Evolutionary conservation across 2,113 vertebrate species (phyloP), one percentile per base, ranked within the genome.

Genomic region (Balaeniceps rex): DNA sequence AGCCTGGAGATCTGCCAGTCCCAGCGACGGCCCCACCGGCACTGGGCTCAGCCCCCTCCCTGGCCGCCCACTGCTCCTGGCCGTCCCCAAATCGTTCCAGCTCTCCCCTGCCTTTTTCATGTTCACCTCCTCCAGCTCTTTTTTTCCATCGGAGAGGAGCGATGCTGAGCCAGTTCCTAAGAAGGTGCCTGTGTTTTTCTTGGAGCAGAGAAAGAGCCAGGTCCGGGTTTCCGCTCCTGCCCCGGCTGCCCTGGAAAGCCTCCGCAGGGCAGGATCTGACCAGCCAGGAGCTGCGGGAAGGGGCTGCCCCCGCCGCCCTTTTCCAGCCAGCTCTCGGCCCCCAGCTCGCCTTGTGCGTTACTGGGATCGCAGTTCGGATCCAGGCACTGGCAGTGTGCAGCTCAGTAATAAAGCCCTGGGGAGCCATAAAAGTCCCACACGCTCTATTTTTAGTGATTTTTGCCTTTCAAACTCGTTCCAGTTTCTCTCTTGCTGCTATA

Each of bases 1-100:
- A 66, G 77, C 38, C 55, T 77, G 52, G 47, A 88, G 51, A 64
- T 8, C 33, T 11, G 2, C 1, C 52, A 80, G 29, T 22, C 60
- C 65, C 57, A 57, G 51, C 0, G 1, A 29, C 0, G 36, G 75
- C 15, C 81, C 34, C 0, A 0, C n/a, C 6, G 7, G 47, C 42
- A 44, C 14, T 3, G 13, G 76, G 63, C 54, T 86, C 44, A 44
- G 63, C 44, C 16, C 44, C 31, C 40, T 61, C 55, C 72, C 29
- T 46, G 29, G 4, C 19, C 10, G 4, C 31, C 60, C 84, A 34
- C 26, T 9, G 0, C 44, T 64, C 46, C 55, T 58, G 77, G 40
- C 51, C 8, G 3, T 15, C 29, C 81, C 75, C 1, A 1, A 0
- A 76, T 14, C 74, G 87, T 74, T 36, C 83, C 82, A 92, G 47